Base-by-base conservation (phyloP, 2,888 invertebrate species). In the Nebria brevicollis region DNA sequence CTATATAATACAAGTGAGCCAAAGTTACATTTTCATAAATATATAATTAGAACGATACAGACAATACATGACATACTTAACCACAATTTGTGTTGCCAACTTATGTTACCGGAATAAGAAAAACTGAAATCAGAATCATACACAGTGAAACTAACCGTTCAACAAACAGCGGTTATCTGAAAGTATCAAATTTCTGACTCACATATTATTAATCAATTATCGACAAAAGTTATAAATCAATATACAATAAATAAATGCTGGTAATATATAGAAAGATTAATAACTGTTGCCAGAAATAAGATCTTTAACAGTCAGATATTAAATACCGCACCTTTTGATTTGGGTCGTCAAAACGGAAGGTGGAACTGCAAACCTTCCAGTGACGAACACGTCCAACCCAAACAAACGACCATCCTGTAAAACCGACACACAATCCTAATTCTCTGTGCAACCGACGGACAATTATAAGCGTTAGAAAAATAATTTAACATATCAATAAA, bases 321-420 rank as follows among this genome's bases (percentile, higher is more conserved):
- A 54, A 54, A 75, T 81, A 81, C 80, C 81, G 81, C 81, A 81
- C 81, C 81, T 81, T 77, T 81, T 15, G n/a, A 70, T 25, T 72
- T 66, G 72, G n/a, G 68, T 25, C 66, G 41, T 43, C 10, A 54
- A 65, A 41, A 15, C 82, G 82, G 84, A 84, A 84, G 85, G 84
- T 83, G 66, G 79, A 78, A 82, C 83, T 84, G 84, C 83, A 85
- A 84, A 84, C 84, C 85, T 85, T 86, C 85, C 84, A 42, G 73
- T 72, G 73, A 25, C 77, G 83, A 83, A 54, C 70, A 72, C 66
- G 66, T 41, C 74, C 75, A 41, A 68, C 75, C 82, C 79, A 81
- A 81, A 77, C 83, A 75, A 73, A 41, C 70, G 43, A 42, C 81
- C 80, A 80, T 80, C 86, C 86, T 86, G 86, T 83, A 87, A 54